Percentiles rank a stretch among this genome's conserved stretches.
phyloP scores from a whole-genome alignment of 1,140 invertebrate genomes.

The Trachymyrmex cornetzi region DNA sequence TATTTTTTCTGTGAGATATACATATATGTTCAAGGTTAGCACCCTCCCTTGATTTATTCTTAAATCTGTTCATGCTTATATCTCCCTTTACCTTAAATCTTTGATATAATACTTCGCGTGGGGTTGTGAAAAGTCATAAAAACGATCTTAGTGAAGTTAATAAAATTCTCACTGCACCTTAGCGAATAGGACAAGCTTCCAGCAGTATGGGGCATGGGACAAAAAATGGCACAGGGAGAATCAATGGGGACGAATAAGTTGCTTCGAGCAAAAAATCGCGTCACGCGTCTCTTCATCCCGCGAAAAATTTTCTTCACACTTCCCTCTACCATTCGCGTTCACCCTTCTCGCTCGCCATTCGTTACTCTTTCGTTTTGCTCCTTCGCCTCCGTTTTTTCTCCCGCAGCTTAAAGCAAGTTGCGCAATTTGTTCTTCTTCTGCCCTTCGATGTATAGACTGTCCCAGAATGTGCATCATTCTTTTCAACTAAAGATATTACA shows the following conservation, averaged over 20 bases:
- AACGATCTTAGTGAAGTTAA: not conserved
- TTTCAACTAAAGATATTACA: slow-evolving; percentile 34
- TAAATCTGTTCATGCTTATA: slow-evolving; percentile 30
- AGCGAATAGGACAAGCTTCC: slow-evolving; percentile 14
- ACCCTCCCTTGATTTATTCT: not conserved
- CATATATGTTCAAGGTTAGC: not conserved
- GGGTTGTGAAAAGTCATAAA: slow-evolving; percentile 36
- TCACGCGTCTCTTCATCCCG: slow-evolving; percentile 6
- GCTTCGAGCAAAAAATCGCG: slow-evolving; percentile 33
- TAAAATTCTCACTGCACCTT: slow-evolving; percentile 20
- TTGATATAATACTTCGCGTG: slow-evolving; percentile 6
- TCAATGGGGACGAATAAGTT: slow-evolving; percentile 6
- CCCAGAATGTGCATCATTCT: slow-evolving; percentile 11
- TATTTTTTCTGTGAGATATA: not conserved
- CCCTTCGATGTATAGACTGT: slow-evolving; percentile 23
- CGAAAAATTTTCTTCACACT: not conserved
- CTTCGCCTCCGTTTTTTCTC: not conserved
- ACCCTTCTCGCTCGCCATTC: not conserved
- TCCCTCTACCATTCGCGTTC: not conserved
- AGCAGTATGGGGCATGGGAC: not conserved
- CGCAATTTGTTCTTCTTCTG: slow-evolving; percentile 39
- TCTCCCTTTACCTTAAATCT: not conserved
- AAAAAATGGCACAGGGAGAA: not conserved
- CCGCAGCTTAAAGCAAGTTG: slow-evolving; percentile 30
- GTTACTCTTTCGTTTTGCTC: not conserved